Evolutionary conservation across 2,888 invertebrate genomes (phyloP).

Genomic region (Drosophila tripunctata): DNA sequence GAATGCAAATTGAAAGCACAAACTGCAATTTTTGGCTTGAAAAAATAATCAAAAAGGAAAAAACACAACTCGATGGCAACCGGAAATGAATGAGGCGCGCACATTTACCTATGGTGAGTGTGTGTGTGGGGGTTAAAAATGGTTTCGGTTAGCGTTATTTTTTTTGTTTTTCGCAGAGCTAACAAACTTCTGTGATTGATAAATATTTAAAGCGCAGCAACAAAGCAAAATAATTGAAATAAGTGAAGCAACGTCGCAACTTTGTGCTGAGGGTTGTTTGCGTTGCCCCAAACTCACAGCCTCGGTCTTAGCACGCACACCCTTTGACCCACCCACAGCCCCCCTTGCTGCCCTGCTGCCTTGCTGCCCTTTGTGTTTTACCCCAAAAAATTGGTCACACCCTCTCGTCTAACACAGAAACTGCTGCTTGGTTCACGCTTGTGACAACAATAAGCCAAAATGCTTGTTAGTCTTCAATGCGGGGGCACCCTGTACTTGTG

Average conservation of each 20-base stretch:
- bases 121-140: neutral
- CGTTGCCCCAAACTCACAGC: neutral
- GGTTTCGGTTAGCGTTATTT: conserved; percentile 12
- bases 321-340: neutral
- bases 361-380: neutral
- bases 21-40: conserved; percentile 54
- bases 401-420: conserved; percentile 7
- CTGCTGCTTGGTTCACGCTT: conserved; percentile 47
- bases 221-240: conserved; percentile 85
- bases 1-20: conserved; percentile 70
- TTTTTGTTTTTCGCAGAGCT: conserved; percentile 64
- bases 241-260: conserved; percentile 83
- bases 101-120: neutral
- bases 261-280: conserved; percentile 61
- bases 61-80: conserved; percentile 12
- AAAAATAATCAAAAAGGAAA: neutral
- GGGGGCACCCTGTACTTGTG: conserved; percentile 31
- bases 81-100: conserved; percentile 50
- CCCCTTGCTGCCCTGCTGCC: neutral
- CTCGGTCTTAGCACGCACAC: conserved; percentile 8
- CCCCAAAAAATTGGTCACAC: neutral
- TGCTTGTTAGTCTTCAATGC: conserved; percentile 60
- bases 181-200: conserved; percentile 84
- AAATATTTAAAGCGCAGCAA: conserved; percentile 84
- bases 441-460: conserved; percentile 65